Evolutionary conservation across 2,888 invertebrate genomes (phyloP).

Genomic region (Crepidodera aurea): DNA sequence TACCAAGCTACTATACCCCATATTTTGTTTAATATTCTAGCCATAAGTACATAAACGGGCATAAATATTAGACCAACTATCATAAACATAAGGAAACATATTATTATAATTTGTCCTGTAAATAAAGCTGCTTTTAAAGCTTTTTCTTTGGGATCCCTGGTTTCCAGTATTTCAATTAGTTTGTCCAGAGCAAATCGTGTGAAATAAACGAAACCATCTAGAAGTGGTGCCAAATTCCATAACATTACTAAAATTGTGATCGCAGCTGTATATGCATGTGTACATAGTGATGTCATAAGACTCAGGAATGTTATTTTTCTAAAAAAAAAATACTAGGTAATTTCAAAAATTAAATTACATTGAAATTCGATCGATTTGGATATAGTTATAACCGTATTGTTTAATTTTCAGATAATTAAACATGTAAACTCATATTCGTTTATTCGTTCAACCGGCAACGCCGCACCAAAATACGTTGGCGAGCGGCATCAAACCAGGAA

Average conservation of each 20-base stretch:
- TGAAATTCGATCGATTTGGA: neutral
- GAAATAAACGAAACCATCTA: constrained; percentile 54
- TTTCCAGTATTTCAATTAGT: constrained; percentile 55
- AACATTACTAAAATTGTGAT: constrained; percentile 54
- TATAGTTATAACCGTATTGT: neutral
- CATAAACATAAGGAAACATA: constrained; percentile 53
- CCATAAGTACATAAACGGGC: constrained; percentile 51
- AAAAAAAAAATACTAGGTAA: constrained; percentile 40
- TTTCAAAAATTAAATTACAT: constrained; percentile 3
- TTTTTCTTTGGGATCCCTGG: constrained; percentile 49
- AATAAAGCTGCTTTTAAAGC: constrained; percentile 53
- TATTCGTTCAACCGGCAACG: too few species aligned
- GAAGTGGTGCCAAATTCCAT: constrained; percentile 51
- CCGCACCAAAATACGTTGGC: too few species aligned
- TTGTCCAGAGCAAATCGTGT: constrained; percentile 56
- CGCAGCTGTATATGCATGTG: constrained; percentile 54
- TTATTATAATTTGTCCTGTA: constrained; percentile 52
- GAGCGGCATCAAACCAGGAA: too few species aligned
- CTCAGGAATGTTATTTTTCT: constrained; percentile 55
- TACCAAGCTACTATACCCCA: constrained; percentile 49
- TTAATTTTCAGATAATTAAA: too few species aligned
- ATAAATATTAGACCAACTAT: constrained; percentile 56
- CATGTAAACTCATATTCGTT: too few species aligned
- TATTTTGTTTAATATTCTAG: constrained; percentile 45
- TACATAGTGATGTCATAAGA: constrained; percentile 53